Evolutionary conservation across 2,113 vertebrate species (phyloP), one percentile per base, ranked within the genome.

Genomic region (Stictonetta naevosa): DNA sequence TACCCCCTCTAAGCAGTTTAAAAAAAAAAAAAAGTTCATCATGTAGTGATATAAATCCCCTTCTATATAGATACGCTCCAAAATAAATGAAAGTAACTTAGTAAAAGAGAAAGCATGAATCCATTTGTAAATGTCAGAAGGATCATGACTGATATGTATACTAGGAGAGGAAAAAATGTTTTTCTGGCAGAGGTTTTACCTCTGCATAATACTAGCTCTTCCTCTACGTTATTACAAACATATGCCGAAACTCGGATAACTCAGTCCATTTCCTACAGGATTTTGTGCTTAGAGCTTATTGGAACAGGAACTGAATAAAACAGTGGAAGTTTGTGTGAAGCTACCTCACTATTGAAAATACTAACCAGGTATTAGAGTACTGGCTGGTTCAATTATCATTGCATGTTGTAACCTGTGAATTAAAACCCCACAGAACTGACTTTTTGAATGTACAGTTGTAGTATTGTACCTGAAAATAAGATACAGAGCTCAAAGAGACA

Each of bases 81-180:
- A 88, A 88, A 68, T 31, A 44, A 50, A 53, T 11, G 5, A 38
- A 72, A 25, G 5, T 66, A 69, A 34, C 44, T 81, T 73, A 69
- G 55, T 59, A 79, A 77, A 85, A 66, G 26, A 67, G 52, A 92
- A 50, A 55, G 3, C 34, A 13, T 81, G 83, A 83, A 95, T 20
- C 33, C 13, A 71, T 95, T 90, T 92, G 52, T 77, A 91, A 77
- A 76, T 93, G 29, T 58, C 79, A 59, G 62, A 92, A 62, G 28
- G 59, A 40, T 87, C n/a, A 84, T 90, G 8, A 53, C 63, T 90
- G 36, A 42, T 89, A 56, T 80, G 14, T 80, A 64, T 91, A 86
- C 53, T n/a, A 48, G 44, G n/a, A 71, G 22, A n/a, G 21, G 19
- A 79, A 82, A 23, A 19, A 48, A 10, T 13, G 8, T 88, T 76